Evolutionary conservation across 2,797 vertebrate species (phyloP), one percentile per base, ranked within the genome.

Genomic region (Lagocephalus sceleratus): DNA sequence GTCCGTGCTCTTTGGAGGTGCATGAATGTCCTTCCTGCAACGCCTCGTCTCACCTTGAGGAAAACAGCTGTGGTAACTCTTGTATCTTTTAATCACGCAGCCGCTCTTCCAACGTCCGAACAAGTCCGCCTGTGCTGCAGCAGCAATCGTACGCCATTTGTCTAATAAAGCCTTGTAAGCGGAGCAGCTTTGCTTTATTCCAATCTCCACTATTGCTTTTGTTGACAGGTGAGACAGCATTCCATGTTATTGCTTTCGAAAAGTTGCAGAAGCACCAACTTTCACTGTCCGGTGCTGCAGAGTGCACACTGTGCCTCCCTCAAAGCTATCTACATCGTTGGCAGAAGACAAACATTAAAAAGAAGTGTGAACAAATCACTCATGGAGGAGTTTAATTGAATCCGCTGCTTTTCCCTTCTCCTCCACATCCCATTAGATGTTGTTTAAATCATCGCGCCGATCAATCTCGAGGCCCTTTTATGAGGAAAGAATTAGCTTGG

Each of bases 401-500:
- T 63, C 21, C 6, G 15, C 38, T 57, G 41, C 57, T 66, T 69
- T 49, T n/a, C 46, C 46, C 53, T 38, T 5, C 14, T 16, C 19
- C 21, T 43, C 21, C 59, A 48, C 29, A 22, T 50, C 0, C 0
- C 41, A 46, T 59, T 22, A 21, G 35, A 60, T 77, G 47, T 51
- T 62, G 49, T 72, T 69, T 66, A 54, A 75, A 73, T 44, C 19
- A 59, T 47, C 2, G 1, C 15, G 41, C n/a, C 56, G 41, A 76
- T 76, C 65, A 55, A 22, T 59, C 64, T 26, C 7, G 67, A 68
- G 15, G 11, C 20, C 78, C 80, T 72, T 81, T 70, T 79, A 78
- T 64, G 74, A 78, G 25, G 73, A 64, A 75, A 68, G 74, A 77
- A 79, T 81, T 62, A 51, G 46, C 73, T 71, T 40, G n/a, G 25